Base-by-base conservation (phyloP, 2,113 vertebrate genomes). In the Riparia riparia region DNA sequence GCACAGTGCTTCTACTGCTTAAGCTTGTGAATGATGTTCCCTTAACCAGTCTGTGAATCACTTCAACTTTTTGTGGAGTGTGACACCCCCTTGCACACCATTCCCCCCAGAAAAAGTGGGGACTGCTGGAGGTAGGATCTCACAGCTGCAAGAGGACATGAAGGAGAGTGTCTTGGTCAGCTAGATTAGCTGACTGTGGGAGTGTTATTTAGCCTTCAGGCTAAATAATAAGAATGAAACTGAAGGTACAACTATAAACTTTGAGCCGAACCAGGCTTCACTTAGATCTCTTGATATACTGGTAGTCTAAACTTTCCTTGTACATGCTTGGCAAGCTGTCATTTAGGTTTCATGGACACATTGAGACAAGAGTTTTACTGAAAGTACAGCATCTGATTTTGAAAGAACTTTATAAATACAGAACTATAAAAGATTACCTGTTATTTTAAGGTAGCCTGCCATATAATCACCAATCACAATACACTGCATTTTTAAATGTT, bases 61-160 rank as follows among this genome's bases (percentile, higher is more conserved):
- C 39, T 77, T 76, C 14, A 66, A 7, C 32, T 71, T 90, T 44
- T 26, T 77, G 57, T 1, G 1, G 51, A 12, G 19, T 51, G 44
- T 63, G 60, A 63, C 18, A 29, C 11, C 7, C 9, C 9, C 16
- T 77, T 0, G 0, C 12, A 17, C 25, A 5, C 21, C 5, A 17
- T 12, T 42, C 1, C 14, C 12, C 10, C 24, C 4, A 17, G 31
- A n/a, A 78, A 66, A 78, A 21, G 15, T 15, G 11, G 14, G 26
- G 9, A 19, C 54, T 88, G 31, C 28, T 77, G 28, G 32, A 63
- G 53, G 37, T 65, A 53, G 45, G 56, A 82, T 21, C 32, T 56
- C 2, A 44, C 54, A 82, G 37, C 57, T 93, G 84, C 44, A 56
- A 25, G 19, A 79, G n/a, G 21, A 31, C 16, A 8, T 54, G 37